Evolutionary conservation across 1,140 invertebrate species (phyloP).

Genomic region (Pseudomyrmex pallidus): DNA sequence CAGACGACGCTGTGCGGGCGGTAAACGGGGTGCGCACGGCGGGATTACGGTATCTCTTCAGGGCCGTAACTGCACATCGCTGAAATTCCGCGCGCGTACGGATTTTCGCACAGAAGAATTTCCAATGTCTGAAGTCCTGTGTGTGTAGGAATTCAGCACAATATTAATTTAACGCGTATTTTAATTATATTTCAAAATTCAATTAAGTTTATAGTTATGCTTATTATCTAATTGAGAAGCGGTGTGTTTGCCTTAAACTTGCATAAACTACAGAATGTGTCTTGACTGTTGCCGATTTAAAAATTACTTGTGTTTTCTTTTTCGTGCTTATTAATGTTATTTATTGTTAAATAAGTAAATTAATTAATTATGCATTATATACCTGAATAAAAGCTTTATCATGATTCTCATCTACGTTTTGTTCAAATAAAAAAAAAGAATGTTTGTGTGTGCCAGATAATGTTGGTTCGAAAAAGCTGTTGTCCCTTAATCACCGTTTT

Average conservation of each 20-base stretch:
- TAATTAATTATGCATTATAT: neutral
- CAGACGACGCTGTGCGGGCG: conserved; percentile 11
- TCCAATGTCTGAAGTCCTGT: neutral
- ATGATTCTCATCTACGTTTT: neutral
- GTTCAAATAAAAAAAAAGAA: neutral
- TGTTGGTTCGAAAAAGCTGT: neutral
- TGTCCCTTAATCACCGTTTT: neutral
- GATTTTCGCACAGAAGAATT: neutral
- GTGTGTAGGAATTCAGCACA: neutral
- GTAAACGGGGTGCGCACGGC: conserved; percentile 17
- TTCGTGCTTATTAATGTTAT: neutral
- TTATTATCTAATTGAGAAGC: neutral
- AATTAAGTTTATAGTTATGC: neutral
- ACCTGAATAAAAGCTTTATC: too few relatives aligned
- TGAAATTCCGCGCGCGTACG: conserved; percentile 28
- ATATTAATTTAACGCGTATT: neutral
- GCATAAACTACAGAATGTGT: neutral
- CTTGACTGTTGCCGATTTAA: neutral
- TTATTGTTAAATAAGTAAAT: neutral
- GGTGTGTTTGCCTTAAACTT: neutral
- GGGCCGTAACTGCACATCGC: conserved; percentile 17
- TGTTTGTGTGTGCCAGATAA: neutral
- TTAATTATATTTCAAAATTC: neutral
- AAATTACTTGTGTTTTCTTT: neutral
- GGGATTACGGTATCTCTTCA: conserved; percentile 45